Evolutionary conservation across 2,113 vertebrate genomes (phyloP), one percentile per base, ranked within the genome.

Genomic region (Crypturellus undulatus): DNA sequence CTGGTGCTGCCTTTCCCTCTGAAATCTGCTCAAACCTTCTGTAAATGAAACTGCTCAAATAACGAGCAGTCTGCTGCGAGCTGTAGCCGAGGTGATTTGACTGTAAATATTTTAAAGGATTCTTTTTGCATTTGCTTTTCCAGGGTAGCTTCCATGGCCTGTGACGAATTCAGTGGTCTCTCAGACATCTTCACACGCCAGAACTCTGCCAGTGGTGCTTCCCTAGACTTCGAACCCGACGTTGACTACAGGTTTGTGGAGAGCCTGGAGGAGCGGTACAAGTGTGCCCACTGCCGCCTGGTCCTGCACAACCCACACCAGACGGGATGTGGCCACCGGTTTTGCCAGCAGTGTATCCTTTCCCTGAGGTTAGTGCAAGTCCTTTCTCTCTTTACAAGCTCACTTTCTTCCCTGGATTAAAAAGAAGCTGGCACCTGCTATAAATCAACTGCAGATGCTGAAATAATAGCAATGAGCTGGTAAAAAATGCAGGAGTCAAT

Each of bases 301-400:
- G 98, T 98, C 62, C 98, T 99, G 52, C 98, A 84, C 91, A 99
- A 99, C 86, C 98, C 99, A 9, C 98, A 99, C 96, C 99, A 99
- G 97, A 98, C 98, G 0, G 98, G 98, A 79, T 99, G 99, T 3
- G 99, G 99, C 21, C 99, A 99, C 97, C 98, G 98, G 21, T 99
- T 99, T 96, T 99, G 99, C 95, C 98, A 98, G 94, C 97, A 96
- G 52, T 99, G 98, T 89, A 98, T 99, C 32, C 92, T 96, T 28
- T 81, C 95, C 25, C 76, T 99, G 86, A 97, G 98, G 98, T 99
- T 97, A 98, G 98, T 77, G 68, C 81, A 20, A 21, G 3, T 28
- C 42, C 30, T 49, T 52, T 22, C 43, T 5, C 14, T 4, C 13
- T 11, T 69, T 0, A 0, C 47, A 0, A 18, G 68, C 49, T 89